These are phyloP conservation scores for Poeciliopsis presidionis DNA, from an alignment of 2,797 vertebrate genomes.

Conservation along the genomic window DNA sequence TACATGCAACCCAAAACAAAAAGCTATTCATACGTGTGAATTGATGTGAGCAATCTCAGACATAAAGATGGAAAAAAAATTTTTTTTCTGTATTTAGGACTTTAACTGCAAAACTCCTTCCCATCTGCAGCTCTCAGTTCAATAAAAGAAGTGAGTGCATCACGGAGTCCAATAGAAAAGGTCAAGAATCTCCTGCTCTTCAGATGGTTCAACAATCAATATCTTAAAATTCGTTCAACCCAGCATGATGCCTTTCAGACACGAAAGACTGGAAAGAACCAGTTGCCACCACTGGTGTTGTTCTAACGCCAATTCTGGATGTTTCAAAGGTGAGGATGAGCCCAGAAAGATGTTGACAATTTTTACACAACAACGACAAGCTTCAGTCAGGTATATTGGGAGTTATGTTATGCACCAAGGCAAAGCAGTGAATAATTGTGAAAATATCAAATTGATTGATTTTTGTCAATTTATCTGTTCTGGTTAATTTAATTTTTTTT, in stretches of 20 bases:
- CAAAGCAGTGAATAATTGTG: background rate
- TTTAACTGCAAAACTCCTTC: background rate
- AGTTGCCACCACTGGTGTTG: background rate
- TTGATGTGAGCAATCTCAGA: background rate
- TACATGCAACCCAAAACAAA: background rate
- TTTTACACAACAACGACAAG: background rate
- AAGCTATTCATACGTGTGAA: background rate
- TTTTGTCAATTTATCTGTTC: too few relatives aligned
- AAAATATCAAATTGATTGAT: background rate
- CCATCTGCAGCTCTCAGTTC: background rate
- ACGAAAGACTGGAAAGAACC: constrained; percentile 6
- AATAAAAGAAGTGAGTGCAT: background rate
- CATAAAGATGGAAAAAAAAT: background rate
- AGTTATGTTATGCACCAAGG: background rate
- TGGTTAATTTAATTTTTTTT: too few relatives aligned
- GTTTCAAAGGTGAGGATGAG: background rate
- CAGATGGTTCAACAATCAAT: constrained; percentile 20
- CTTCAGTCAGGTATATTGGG: background rate
- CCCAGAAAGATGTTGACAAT: too few relatives aligned
- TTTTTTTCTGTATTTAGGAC: background rate
- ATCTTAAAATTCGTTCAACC: constrained; percentile 11
- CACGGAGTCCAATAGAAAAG: constrained; percentile 10
- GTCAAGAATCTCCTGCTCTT: constrained; percentile 21
- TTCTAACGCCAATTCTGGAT: constrained; percentile 22
- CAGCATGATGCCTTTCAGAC: background rate